Evolutionary conservation across 2,888 invertebrate species (phyloP).

Genomic region (Drosophila setosimentum): DNA sequence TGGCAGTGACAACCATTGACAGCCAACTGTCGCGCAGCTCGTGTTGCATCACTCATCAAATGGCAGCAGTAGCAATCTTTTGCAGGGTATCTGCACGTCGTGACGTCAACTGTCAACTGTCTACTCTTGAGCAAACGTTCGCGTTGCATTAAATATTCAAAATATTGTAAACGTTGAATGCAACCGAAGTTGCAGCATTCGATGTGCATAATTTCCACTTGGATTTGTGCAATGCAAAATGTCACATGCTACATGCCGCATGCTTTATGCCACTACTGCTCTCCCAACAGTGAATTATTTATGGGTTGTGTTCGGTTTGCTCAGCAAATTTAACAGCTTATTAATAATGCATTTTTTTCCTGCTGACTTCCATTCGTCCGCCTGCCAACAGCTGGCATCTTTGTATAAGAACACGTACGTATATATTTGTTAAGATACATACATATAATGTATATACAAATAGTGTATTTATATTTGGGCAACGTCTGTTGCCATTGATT

Average conservation of each 20-base stretch:
- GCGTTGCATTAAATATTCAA: conserved; percentile 72
- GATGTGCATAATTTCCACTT: conserved; percentile 78
- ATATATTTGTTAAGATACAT: background rate
- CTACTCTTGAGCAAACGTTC: conserved; percentile 9
- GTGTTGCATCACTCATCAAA: conserved; percentile 4
- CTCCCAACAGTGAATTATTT: conserved; percentile 66
- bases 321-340: conserved; percentile 80
- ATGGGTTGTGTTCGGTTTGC: conserved; percentile 71
- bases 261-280: background rate
- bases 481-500: conserved; percentile 46
- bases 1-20: conserved; percentile 59
- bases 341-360: conserved; percentile 73
- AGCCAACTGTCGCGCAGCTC: conserved; percentile 8
- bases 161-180: conserved; percentile 76
- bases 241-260: conserved; percentile 32
- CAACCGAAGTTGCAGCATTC: conserved; percentile 56
- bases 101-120: conserved; percentile 2
- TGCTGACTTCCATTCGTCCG: conserved; percentile 58
- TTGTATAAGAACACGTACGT: too few relatives aligned
- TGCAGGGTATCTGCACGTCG: conserved; percentile 45
- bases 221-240: conserved; percentile 69
- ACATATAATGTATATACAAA: background rate
- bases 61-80: background rate
- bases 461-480: conserved; percentile 34
- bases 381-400: conserved; percentile 8